Base-by-base conservation (phyloP, 1,140 invertebrate genomes). In the Macrostomum lignano region DNA sequence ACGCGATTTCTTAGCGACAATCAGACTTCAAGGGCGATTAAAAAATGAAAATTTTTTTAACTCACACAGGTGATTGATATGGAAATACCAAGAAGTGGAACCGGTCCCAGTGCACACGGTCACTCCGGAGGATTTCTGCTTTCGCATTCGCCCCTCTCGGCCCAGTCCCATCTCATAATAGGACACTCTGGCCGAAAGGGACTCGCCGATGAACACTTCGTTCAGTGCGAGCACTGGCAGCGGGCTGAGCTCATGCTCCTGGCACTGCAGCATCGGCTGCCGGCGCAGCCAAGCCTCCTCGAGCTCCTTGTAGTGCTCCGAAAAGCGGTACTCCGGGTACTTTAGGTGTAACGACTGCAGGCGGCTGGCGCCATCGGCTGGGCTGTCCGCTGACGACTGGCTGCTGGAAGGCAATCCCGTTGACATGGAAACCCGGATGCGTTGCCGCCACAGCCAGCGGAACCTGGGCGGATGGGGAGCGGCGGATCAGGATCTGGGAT, bases 21-120 rank as follows among this genome's bases (percentile, higher is more conserved):
- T n/a, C n/a, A n/a, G n/a, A n/a, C n/a, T n/a, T n/a, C n/a, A n/a
- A n/a, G n/a, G n/a, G n/a, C n/a, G n/a, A n/a, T n/a, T n/a, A n/a
- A n/a, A n/a, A n/a, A n/a, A n/a, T n/a, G n/a, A n/a, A n/a, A n/a
- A n/a, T n/a, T n/a, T n/a, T n/a, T n/a, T n/a, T n/a, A n/a, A n/a
- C n/a, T n/a, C n/a, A n/a, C n/a, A n/a, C n/a, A 94, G 51, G 45
- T 79, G 72, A 60, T 88, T 93, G 38, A 94, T 91, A 56, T 82
- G 79, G 40, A 75, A 74, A 46, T 76, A 74, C 88, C 88, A 98
- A 0, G 84, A 91, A 10, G 82, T 91, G 7, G 82, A 93, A 1
- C 88, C 88, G 0, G 88, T 94, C 15, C 88, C 88, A 0, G 88
- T 94, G 40, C 71, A 77, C 4, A 93, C 69, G 38, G 81, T 93